Evolutionary conservation across 1,140 invertebrate genomes (phyloP), one percentile per base, ranked within the genome.

Genomic region (Tetramorium simillimum): DNA sequence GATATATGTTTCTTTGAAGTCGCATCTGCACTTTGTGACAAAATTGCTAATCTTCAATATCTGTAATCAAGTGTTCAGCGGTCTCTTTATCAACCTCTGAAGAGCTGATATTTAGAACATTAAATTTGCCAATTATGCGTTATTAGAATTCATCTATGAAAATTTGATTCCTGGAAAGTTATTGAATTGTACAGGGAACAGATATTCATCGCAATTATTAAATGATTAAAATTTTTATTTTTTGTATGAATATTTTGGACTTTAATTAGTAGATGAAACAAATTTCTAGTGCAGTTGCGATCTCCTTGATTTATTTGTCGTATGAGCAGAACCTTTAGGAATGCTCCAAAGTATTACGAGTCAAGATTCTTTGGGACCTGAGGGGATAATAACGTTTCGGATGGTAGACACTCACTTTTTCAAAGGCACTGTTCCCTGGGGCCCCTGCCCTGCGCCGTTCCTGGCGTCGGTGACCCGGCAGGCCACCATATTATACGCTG

Each of bases 401-500:
- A 60, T 75, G 70, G 77, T 78, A 87, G 86, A 94, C 92, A 97
- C 97, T 98, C 96, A 99, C 98, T 98, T 99, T 97, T 99, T 99
- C 96, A 98, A 98, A 98, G 98, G 98, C 97, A 99, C 98, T 98
- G 98, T 98, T 97, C 98, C 98, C 96, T 98, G 98, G 96, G 96
- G 94, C 96, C 95, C 97, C 96, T 96, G 97, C 95, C 96, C 97
- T 96, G 95, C 97, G 94, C 98, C 98, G 95, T 98, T 98, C 95
- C 98, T 97, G 91, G 98, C 96, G 95, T 99, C 98, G 92, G 98
- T 98, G 94, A 99, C 97, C 95, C 98, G 97, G 97, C 98, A 98
- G 95, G 98, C 98, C 96, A 99, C 98, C 98, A 99, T 98, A 96
- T 98, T 99, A 97, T 99, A 99, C 96, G 98, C 98, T 99, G 97